Evolutionary conservation across 37 sponge, comb jelly and placozoan genomes (phyloP).

Genomic region (Lycopodina hypogea): DNA sequence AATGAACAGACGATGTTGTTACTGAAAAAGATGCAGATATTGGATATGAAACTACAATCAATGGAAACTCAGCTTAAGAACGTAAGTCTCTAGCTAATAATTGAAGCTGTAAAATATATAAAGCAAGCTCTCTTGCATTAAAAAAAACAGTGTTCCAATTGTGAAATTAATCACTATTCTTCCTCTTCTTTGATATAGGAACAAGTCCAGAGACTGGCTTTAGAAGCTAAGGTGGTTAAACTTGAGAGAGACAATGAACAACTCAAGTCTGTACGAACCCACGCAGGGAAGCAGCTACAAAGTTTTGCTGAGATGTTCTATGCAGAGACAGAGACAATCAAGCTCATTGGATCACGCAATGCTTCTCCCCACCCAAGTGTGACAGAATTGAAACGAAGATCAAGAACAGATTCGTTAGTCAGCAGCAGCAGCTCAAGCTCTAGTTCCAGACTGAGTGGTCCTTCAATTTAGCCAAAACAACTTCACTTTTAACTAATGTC

Average conservation of each 20-base stretch:
- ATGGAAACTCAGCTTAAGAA: constrained; percentile 51
- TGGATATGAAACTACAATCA: constrained; percentile 50
- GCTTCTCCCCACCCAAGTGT: constrained; percentile 34
- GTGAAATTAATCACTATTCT: neutral
- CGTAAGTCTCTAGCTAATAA: neutral
- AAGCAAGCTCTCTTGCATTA: neutral
- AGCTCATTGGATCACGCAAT: constrained; percentile 1
- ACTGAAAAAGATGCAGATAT: constrained; percentile 35
- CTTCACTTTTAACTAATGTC: too few species aligned
- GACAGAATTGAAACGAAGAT: constrained; percentile 21
- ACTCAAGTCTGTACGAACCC: constrained; percentile 18
- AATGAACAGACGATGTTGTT: constrained; percentile 35
- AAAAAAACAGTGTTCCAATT: too few species aligned
- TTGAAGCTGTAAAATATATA: neutral
- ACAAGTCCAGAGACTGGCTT: constrained; percentile 32
- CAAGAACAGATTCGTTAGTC: constrained; percentile 22
- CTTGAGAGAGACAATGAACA: constrained; percentile 54
- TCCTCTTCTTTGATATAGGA: constrained; percentile 36
- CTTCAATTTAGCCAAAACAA: neutral
- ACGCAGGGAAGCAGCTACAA: constrained; percentile 56
- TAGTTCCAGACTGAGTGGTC: constrained; percentile 19
- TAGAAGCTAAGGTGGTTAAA: constrained; percentile 61
- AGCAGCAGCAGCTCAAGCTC: constrained; percentile 7
- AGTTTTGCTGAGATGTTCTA: constrained; percentile 57
- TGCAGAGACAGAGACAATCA: constrained; percentile 26